Conservation (phyloP, 2,888 invertebrate genomes). For the Tipula vernalis region DNA sequence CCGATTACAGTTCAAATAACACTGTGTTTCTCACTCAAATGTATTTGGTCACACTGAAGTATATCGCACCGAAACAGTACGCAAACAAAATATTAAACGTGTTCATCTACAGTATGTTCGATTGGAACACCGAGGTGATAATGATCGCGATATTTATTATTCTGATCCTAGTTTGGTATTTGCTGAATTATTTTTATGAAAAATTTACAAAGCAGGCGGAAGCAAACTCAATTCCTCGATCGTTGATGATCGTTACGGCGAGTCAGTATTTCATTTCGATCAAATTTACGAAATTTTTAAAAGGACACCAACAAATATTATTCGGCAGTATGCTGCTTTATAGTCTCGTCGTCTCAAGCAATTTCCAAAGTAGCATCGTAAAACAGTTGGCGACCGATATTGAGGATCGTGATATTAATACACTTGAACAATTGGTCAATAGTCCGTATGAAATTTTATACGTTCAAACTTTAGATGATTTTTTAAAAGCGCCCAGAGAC, state of each 20-base stretch:
- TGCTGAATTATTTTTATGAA: not conserved
- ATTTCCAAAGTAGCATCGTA: not conserved
- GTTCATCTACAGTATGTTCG: not conserved
- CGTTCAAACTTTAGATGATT: not conserved
- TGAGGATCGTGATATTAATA: not conserved
- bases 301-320: not conserved
- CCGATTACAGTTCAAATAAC: not conserved
- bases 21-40: not conserved
- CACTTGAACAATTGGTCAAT: not conserved
- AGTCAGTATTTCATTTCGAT: slow-evolving; percentile 5
- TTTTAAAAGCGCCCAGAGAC: not conserved
- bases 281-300: not conserved
- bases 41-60: not conserved
- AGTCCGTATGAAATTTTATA: not conserved
- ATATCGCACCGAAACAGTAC: not conserved
- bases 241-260: not conserved
- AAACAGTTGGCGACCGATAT: not conserved
- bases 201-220: not conserved
- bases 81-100: not conserved
- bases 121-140: not conserved
- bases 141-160: not conserved
- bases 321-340: not conserved
- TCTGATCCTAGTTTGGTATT: not conserved
- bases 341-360: not conserved
- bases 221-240: not conserved